phyloP scores from a whole-genome alignment of 2,888 invertebrate genomes.

The Drosophila neoperkinsi region DNA sequence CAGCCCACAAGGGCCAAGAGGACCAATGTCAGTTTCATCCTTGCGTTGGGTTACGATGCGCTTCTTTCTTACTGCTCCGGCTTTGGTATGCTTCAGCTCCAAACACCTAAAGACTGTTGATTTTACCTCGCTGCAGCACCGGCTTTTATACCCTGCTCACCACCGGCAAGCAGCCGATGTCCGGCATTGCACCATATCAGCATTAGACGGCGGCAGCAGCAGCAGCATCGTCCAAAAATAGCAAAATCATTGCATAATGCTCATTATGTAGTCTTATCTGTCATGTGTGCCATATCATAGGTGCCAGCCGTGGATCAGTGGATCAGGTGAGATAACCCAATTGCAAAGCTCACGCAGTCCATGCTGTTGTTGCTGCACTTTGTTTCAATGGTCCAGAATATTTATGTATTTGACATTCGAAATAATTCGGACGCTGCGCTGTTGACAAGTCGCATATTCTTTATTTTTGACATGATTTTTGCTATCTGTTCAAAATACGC shows the following conservation, averaged over 20 bases:
- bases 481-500: not conserved
- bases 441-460: conserved; percentile 14
- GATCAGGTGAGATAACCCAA: conserved; percentile 32
- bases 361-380: conserved; percentile 30
- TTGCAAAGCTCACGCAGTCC: conserved; percentile 19
- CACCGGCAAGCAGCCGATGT: not conserved
- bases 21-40: conserved; percentile 79
- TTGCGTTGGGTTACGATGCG: conserved; percentile 16
- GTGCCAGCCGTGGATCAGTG: conserved; percentile 6
- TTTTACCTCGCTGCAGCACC: conserved; percentile 21
- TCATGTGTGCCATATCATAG: conserved; percentile 18
- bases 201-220: conserved; percentile 9
- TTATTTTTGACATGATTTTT: conserved; percentile 15
- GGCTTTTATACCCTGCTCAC: conserved; percentile 63
- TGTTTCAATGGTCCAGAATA: conserved; percentile 14
- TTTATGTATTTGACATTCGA: conserved; percentile 36
- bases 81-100: conserved; percentile 63
- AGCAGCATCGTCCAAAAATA: conserved; percentile 37
- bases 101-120: conserved; percentile 82
- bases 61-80: conserved; percentile 66
- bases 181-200: conserved; percentile 46
- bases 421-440: conserved; percentile 12
- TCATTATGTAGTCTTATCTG: conserved; percentile 38
- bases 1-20: conserved; percentile 80
- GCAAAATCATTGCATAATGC: conserved; percentile 28